phyloP scores from a whole-genome alignment of 1,140 invertebrate genomes.

The Dendrolimus kikuchii region DNA sequence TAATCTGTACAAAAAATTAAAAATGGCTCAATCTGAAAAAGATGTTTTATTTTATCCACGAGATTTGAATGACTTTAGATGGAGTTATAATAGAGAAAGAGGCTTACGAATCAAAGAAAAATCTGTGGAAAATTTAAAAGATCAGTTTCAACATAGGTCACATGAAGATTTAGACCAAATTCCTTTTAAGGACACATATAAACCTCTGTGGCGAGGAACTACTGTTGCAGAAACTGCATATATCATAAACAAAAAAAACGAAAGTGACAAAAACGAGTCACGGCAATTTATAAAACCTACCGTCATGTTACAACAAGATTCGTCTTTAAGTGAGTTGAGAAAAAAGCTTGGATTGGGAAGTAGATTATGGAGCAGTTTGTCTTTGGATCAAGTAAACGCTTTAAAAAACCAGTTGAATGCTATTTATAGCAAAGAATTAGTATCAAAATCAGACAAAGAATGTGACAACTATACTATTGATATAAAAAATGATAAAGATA shows the following conservation, averaged over 20 bases:
- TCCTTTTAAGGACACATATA: conserved; percentile 79
- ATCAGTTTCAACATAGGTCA: conserved; percentile 78
- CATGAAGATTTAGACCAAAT: conserved; percentile 64
- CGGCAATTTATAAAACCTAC: conserved; percentile 22
- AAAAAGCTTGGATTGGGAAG: conserved; percentile 78
- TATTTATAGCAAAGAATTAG: conserved; percentile 80
- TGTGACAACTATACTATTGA: conserved; percentile 74
- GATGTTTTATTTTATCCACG: conserved; percentile 87
- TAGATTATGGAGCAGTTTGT: conserved; percentile 87
- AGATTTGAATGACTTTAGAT: conserved; percentile 80
- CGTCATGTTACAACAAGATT: conserved; percentile 30
- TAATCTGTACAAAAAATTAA: conserved; percentile 83
- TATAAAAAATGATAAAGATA: conserved; percentile 64
- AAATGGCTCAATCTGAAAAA: conserved; percentile 84
- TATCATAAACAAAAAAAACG: conserved; percentile 74
- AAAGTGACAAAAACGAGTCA: conserved; percentile 23
- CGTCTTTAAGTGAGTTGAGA: conserved; percentile 45
- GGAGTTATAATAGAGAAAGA: conserved; percentile 81
- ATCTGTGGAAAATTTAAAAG: conserved; percentile 88
- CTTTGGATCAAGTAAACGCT: conserved; percentile 87
- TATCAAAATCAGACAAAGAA: conserved; percentile 54
- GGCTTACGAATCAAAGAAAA: conserved; percentile 87
- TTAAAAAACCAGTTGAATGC: conserved; percentile 87
- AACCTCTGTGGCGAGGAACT: conserved; percentile 86
- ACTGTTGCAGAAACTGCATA: conserved; percentile 85